phyloP scores from a whole-genome alignment of 2,797 vertebrate species.

The Fistularia commersonii region DNA sequence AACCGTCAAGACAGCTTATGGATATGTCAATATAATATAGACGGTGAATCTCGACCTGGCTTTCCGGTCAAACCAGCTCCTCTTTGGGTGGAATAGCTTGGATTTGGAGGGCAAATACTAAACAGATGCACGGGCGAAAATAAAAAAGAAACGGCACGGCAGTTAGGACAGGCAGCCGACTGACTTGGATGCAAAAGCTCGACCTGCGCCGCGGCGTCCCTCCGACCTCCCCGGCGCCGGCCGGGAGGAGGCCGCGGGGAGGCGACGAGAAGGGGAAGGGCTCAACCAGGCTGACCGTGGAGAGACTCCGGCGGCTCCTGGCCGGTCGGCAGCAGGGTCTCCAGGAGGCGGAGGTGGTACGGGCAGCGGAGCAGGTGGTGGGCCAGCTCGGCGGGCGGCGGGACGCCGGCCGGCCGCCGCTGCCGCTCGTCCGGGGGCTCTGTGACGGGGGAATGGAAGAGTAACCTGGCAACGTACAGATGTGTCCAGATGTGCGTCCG shows the following conservation, averaged over 20 bases:
- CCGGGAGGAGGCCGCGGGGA: not conserved
- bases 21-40: too few relatives aligned
- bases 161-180: slow-evolving; percentile 10
- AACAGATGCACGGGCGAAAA: slow-evolving; percentile 13
- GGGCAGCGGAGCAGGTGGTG: slow-evolving; percentile 87
- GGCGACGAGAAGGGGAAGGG: slow-evolving; percentile 17
- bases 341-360: slow-evolving; percentile 88
- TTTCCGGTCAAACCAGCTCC: too few relatives aligned
- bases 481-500: too few relatives aligned
- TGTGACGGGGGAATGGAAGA: too few relatives aligned
- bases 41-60: too few relatives aligned
- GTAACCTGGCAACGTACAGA: too few relatives aligned
- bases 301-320: slow-evolving; percentile 84
- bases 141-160: not conserved
- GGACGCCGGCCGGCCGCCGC: too few relatives aligned
- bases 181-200: slow-evolving; percentile 31
- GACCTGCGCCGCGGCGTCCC: slow-evolving; percentile 12
- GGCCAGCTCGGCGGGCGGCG: too few relatives aligned
- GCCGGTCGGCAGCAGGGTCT: slow-evolving; percentile 84
- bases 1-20: too few relatives aligned
- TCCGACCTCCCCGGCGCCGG: slow-evolving; percentile 7
- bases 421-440: too few relatives aligned
- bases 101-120: slow-evolving; percentile 4
- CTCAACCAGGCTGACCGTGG: slow-evolving; percentile 80
- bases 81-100: slow-evolving; percentile 14